Evolutionary conservation across 2,113 vertebrate genomes (phyloP).

Genomic region (Pteropus alecto): DNA sequence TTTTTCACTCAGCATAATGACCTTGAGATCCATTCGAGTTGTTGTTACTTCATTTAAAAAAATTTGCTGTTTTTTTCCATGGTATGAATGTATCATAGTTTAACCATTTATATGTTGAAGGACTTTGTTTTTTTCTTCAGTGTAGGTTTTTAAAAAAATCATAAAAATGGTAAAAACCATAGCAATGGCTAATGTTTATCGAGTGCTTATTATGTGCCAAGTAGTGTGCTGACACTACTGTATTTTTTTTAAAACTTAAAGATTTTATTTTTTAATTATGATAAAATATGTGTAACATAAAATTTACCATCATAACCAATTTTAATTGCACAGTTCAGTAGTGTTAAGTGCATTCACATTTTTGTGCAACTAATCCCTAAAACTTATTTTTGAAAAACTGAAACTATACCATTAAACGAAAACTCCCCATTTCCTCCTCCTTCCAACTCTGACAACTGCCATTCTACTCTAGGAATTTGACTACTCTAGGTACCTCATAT

Average conservation of each 20-base stretch:
- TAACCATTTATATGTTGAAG: neutral
- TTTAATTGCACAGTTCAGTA: neutral
- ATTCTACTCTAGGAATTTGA: neutral
- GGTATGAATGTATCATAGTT: neutral
- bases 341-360: neutral
- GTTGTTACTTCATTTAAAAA: neutral
- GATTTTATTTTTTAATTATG: neutral
- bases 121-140: neutral
- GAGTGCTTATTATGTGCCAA: neutral
- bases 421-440: neutral
- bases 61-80: neutral
- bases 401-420: neutral
- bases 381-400: neutral
- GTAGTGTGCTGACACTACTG: neutral
- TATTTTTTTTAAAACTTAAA: neutral
- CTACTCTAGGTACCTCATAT: neutral
- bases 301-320: neutral
- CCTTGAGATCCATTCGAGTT: neutral
- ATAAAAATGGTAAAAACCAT: neutral
- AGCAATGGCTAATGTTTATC: neutral
- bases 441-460: neutral
- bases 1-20: neutral
- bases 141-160: neutral
- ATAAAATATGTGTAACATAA: neutral
- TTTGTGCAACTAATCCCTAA: neutral